Evolutionary conservation across 2,888 invertebrate genomes (phyloP), one percentile per base, ranked within the genome.

Genomic region (Listrodromus nycthemerus): DNA sequence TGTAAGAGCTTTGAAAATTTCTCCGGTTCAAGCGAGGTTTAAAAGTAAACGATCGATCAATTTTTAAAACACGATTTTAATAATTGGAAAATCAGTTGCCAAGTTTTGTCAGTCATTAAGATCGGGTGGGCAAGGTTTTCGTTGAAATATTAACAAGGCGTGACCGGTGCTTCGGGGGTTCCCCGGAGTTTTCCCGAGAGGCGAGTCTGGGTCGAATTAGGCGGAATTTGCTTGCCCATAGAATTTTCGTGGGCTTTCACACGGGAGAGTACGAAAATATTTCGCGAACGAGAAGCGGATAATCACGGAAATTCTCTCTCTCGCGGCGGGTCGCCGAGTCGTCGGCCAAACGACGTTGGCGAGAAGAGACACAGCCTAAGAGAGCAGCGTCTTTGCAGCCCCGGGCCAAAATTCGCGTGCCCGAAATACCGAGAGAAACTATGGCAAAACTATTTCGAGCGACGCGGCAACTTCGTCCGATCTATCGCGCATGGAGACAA

Each of bases 391-490:
- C 24, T 52, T 41, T 69, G n/a, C 30, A 27, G 71, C 13, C 48
- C 41, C 27, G 73, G 66, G 71, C 61, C 50, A 41, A 41, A 41
- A 41, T 41, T 41, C 37, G 75, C 84, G 84, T 82, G 78, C 84
- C 85, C 55, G 70, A 79, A 86, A 86, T 87, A 82, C 78, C 83
- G 19, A 73, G 71, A 75, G 50, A 50, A 7, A 24, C 37, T 52
- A 61, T 52, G 74, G 80, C 83, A 77, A 85, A 86, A 87, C 86
- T 86, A 87, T 87, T 86, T 63, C 61, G 71, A 86, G 79, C 70
- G 75, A 79, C 80, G 75, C 74, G 71, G 66, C 78, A 83, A 85
- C 63, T 86, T 86, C 61, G 78, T 79, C 77, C 63, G 66, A 85
- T 86, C 65, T 73, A 87, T 86, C 86, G 83, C 63, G 69, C 76